phyloP scores from a whole-genome alignment of 2,797 vertebrate species.

The Chaetodon trifasciatus region DNA sequence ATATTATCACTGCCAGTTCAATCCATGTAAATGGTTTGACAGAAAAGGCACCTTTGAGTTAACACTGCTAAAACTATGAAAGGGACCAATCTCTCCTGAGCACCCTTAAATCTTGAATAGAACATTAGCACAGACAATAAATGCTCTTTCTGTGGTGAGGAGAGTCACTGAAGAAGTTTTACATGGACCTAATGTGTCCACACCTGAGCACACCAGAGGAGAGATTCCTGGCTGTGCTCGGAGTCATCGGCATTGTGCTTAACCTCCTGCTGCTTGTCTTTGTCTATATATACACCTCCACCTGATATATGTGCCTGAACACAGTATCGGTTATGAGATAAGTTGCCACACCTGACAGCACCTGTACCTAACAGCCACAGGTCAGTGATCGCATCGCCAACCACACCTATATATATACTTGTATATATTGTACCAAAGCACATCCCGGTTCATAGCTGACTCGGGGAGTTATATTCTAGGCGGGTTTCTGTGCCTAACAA shows the following conservation, averaged over 20 bases:
- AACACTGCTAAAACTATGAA: not conserved
- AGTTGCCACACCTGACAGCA: not conserved
- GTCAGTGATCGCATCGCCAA: not conserved
- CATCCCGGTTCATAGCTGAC: not conserved
- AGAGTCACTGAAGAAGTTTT: slow-evolving; percentile 25
- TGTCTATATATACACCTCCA: slow-evolving; percentile 79
- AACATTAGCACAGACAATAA: not conserved
- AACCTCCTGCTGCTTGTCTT: slow-evolving; percentile 80
- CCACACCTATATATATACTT: slow-evolving; percentile 25
- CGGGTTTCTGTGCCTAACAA: slow-evolving; percentile 8
- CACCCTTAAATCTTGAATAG: slow-evolving; percentile 20
- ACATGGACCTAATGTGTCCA: slow-evolving; percentile 78
- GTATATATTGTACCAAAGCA: slow-evolving; percentile 28
- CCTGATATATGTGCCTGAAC: slow-evolving; percentile 49
- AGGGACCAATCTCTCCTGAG: slow-evolving; percentile 28
- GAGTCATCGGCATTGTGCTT: slow-evolving; percentile 77
- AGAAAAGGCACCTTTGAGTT: slow-evolving; percentile 7
- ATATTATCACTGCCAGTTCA: slow-evolving; percentile 55
- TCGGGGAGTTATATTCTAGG: not conserved
- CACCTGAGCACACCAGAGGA: slow-evolving; percentile 78
- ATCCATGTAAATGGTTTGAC: not conserved
- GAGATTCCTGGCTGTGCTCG: slow-evolving; percentile 82
- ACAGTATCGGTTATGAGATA: not conserved
- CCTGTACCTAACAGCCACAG: not conserved
- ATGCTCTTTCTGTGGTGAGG: slow-evolving; percentile 21